These are phyloP conservation scores for Procambarus virginalis DNA, from an alignment of 1,140 invertebrate species.

Conservation along the genomic window DNA sequence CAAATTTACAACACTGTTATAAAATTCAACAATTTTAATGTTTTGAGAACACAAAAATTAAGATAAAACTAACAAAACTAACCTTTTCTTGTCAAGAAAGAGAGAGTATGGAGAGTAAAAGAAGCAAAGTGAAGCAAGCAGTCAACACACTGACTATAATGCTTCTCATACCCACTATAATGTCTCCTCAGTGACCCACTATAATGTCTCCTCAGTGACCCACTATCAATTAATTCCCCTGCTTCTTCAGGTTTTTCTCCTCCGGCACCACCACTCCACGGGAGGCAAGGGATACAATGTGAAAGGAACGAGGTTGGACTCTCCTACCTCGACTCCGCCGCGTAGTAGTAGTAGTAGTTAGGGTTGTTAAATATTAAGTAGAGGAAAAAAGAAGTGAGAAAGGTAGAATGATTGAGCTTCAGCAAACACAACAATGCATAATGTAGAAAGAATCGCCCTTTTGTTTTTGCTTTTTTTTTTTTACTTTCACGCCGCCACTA, in stretches of 20 bases:
- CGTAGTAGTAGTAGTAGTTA: slow-evolving; percentile 1
- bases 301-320: slow-evolving; percentile 28
- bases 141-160: too few species aligned
- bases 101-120: too few species aligned
- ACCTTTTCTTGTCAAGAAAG: too few species aligned
- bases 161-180: too few species aligned
- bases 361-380: slow-evolving; percentile 34
- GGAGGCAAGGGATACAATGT: not conserved
- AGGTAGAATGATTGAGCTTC: slow-evolving; percentile 41
- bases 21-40: too few species aligned
- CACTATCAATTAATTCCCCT: not conserved
- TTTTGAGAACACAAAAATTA: too few species aligned
- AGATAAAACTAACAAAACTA: too few species aligned
- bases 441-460: slow-evolving; percentile 27
- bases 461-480: slow-evolving; percentile 30
- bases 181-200: too few species aligned
- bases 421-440: slow-evolving; percentile 53
- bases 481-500: slow-evolving; percentile 47
- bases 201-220: too few species aligned
- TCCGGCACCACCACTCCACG: slow-evolving; percentile 44
- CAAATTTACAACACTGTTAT: too few species aligned
- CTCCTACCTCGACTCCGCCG: slow-evolving; percentile 38
- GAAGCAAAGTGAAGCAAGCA: too few species aligned
- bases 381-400: not conserved
- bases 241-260: not conserved